Percentiles rank a stretch among this genome's conserved stretches.
Evolutionary conservation across 2,113 vertebrate genomes (phyloP).

Genomic region (Phodopus roborovskii): DNA sequence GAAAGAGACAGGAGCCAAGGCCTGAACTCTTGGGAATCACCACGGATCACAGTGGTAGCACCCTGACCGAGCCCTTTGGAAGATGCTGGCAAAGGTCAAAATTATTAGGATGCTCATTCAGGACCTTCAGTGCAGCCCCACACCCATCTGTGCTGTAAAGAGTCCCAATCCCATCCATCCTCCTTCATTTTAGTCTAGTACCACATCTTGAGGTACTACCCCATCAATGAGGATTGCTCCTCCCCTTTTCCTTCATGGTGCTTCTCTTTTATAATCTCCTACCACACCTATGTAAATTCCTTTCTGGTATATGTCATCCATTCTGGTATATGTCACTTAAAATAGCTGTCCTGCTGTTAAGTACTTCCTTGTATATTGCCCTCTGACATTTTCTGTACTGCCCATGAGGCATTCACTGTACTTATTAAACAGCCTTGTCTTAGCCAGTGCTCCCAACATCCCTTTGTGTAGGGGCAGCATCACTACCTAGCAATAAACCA

Average conservation of each 20-base stretch:
- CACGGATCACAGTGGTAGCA: neutral
- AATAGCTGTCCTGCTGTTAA: neutral
- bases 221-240: neutral
- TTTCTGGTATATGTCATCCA: neutral
- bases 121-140: no score
- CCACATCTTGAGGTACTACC: neutral
- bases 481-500: rapidly evolving
- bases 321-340: neutral
- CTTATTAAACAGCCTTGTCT: no score
- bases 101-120: neutral
- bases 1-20: neutral
- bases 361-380: neutral
- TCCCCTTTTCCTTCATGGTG: neutral
- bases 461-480: rapidly evolving
- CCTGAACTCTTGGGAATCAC: neutral
- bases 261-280: neutral
- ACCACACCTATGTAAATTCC: neutral
- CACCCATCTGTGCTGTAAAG: neutral
- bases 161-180: neutral
- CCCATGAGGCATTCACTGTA: neutral
- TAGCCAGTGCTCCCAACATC: neutral
- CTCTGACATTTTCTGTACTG: neutral
- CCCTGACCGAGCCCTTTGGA: neutral
- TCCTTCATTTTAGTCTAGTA: neutral
- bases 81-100: neutral